A percentile compares a stretch with the other conserved stretches of the same genome.
Evolutionary conservation across 1,140 invertebrate genomes (phyloP).

Genomic region (Scaptomyza montana): DNA sequence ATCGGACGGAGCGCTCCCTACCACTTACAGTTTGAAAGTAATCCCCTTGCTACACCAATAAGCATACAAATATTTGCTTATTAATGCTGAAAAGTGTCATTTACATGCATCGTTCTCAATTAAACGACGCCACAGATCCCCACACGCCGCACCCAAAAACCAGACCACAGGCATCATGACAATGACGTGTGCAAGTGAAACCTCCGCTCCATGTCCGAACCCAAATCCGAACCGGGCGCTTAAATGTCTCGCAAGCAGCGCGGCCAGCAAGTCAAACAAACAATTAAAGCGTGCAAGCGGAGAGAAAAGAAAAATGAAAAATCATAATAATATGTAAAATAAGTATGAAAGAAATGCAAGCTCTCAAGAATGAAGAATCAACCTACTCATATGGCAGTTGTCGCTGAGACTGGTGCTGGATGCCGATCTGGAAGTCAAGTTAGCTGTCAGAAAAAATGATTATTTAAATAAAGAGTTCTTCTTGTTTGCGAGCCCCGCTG

Average conservation of each 20-base stretch:
- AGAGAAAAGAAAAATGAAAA: slow-evolving; percentile 40
- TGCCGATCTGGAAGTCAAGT: slow-evolving; percentile 83
- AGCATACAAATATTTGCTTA: slow-evolving; percentile 83
- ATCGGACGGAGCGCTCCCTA: slow-evolving; percentile 27
- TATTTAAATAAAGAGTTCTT: slow-evolving; percentile 82
- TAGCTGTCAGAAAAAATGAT: slow-evolving; percentile 83
- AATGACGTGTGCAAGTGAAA: slow-evolving; percentile 53
- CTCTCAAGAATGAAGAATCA: slow-evolving; percentile 40
- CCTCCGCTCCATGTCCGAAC: slow-evolving; percentile 22
- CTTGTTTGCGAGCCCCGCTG: slow-evolving; percentile 57
- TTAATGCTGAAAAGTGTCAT: slow-evolving; percentile 83
- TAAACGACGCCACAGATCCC: slow-evolving; percentile 74
- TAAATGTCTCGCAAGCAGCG: slow-evolving; percentile 44
- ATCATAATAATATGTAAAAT: slow-evolving; percentile 31
- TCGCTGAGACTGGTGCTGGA: slow-evolving; percentile 28
- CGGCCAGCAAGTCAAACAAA: slow-evolving; percentile 75
- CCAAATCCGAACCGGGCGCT: slow-evolving; percentile 31
- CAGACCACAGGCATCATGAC: slow-evolving; percentile 1
- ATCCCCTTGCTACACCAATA: slow-evolving; percentile 76
- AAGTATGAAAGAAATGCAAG: slow-evolving; percentile 61
- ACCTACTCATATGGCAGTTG: slow-evolving; percentile 32
- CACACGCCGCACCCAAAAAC: slow-evolving; percentile 50
- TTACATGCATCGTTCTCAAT: slow-evolving; percentile 83
- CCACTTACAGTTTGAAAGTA: slow-evolving; percentile 60
- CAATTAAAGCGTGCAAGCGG: slow-evolving; percentile 72